Conservation (phyloP, 1,140 invertebrate species). For the Camponotus pennsylvanicus region DNA sequence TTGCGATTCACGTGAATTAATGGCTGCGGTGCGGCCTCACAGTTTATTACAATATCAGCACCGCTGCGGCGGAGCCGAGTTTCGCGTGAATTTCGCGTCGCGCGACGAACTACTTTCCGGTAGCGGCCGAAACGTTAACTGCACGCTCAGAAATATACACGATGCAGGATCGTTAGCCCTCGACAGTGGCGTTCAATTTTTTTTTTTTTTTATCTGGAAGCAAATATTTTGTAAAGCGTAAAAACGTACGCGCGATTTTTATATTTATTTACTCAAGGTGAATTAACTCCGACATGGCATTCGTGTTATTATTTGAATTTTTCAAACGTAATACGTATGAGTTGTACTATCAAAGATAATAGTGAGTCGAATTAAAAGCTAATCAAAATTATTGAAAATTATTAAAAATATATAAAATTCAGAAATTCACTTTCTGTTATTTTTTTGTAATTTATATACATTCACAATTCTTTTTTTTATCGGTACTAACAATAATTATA, state of each 20-base stretch:
- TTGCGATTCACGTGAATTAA: constrained; percentile 82
- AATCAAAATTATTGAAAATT: background rate
- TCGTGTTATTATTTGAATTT: background rate
- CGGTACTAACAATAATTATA: background rate
- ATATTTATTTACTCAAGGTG: background rate
- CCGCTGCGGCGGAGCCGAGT: constrained; percentile 47
- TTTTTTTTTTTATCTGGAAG: background rate
- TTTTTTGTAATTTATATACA: background rate
- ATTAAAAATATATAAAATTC: background rate
- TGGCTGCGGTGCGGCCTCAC: constrained; percentile 68
- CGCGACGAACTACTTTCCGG: constrained; percentile 22
- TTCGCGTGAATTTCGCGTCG: constrained; percentile 34
- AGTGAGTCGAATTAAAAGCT: background rate
- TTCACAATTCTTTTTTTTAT: background rate
- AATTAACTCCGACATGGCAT: background rate
- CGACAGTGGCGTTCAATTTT: background rate
- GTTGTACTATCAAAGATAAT: background rate
- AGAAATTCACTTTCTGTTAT: background rate
- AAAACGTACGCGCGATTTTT: background rate
- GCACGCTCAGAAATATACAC: background rate
- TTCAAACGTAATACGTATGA: background rate
- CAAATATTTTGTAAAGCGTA: background rate
- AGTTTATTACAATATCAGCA: constrained; percentile 82
- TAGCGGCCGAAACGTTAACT: constrained; percentile 19
- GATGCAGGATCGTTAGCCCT: background rate